phyloP scores from a whole-genome alignment of 2,888 invertebrate species.

The Lasiommata megera region DNA sequence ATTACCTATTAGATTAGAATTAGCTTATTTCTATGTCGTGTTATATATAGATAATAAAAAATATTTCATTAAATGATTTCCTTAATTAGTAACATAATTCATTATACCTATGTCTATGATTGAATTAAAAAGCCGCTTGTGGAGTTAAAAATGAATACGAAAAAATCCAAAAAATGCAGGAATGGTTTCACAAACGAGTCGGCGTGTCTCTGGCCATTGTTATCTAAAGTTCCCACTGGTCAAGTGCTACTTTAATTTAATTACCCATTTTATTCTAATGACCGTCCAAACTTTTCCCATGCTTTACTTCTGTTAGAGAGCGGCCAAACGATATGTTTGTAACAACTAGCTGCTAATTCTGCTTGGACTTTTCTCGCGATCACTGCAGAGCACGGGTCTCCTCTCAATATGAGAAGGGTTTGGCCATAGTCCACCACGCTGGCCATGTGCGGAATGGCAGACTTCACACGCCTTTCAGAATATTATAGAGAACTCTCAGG shows the following conservation, averaged over 20 bases:
- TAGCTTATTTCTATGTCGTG: no score
- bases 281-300: slow-evolving; percentile 54
- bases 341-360: background rate
- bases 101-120: no score
- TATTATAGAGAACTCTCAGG: no score
- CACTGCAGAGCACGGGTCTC: no score
- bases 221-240: slow-evolving; percentile 64
- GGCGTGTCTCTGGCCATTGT: slow-evolving; percentile 50
- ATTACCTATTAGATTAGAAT: no score
- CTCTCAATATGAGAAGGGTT: no score
- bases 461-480: no score
- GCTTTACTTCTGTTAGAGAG: slow-evolving; percentile 64
- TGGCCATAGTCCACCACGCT: no score
- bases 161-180: slow-evolving; percentile 10
- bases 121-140: background rate
- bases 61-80: no score
- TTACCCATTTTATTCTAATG: slow-evolving; percentile 67
- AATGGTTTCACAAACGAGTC: slow-evolving; percentile 30
- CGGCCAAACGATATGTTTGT: slow-evolving; percentile 45
- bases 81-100: background rate
- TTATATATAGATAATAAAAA: no score
- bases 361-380: no score
- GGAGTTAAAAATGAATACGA: background rate
- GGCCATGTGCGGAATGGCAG: no score
- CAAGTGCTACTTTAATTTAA: slow-evolving; percentile 66